Evolutionary conservation across 2,888 invertebrate genomes (phyloP), one percentile per base, ranked within the genome.

Genomic region (Melanotus villosus): DNA sequence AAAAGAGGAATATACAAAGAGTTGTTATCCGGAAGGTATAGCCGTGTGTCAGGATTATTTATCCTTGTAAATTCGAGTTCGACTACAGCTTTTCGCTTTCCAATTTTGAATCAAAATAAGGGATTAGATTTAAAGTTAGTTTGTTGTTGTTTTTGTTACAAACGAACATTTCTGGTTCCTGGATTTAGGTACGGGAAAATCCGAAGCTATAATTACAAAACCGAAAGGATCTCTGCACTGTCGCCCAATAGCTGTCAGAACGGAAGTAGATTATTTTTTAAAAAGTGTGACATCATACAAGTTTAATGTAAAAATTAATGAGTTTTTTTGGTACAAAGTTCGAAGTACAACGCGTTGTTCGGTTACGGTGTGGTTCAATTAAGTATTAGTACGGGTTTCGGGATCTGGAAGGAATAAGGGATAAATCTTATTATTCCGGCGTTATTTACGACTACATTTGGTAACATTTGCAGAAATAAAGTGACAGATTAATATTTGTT

Each of bases 401-500:
- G 45, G 43, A 41, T 41, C 18, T 26, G 23, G 23, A 57, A 32
- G 52, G 32, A 32, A 30, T 45, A 59, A 59, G 59, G 59, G 32
- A 45, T 45, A 59, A 59, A 45, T 45, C 59, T 43, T 59, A 59
- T 45, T 43, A 32, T 52, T 32, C 32, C 9, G 59, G 32, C n/a
- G 59, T 59, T 59, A 59, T 59, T 59, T 59, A 59, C 59, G 45
- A 32, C 45, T 30, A 58, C 57, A 57, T 57, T 57, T 26, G 58
- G 58, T 43, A 58, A 58, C 58, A 59, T 45, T 59, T 59, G 59
- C 64, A 64, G 70, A 69, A 66, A 60, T 41, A 60, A 34, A 50
- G 43, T 64, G 68, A 68, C 66, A 66, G 70, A 72, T 72, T 70
- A 67, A 71, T 70, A 71, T 74, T 74, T 68, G 74, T 67, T 72